phyloP scores from a whole-genome alignment of 2,113 vertebrate genomes.

The Pelodiscus sinensis region DNA sequence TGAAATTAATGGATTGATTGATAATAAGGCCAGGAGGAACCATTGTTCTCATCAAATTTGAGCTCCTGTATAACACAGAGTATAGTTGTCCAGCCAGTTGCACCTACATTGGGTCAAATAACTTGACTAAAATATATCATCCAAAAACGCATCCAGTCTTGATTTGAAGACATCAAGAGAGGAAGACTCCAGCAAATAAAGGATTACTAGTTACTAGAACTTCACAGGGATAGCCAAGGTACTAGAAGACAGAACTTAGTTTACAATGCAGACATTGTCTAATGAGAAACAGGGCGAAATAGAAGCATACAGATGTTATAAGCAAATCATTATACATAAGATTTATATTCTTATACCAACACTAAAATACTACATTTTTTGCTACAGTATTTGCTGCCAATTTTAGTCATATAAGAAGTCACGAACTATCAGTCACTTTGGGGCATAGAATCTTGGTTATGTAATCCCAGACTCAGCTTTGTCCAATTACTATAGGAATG shows the following conservation, averaged over 20 bases:
- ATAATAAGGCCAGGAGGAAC: not conserved
- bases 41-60: not conserved
- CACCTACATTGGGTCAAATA: not conserved
- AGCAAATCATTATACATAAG: too few relatives aligned
- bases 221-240: too few relatives aligned
- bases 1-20: not conserved
- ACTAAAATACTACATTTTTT: too few relatives aligned
- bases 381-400: not conserved
- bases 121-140: not conserved
- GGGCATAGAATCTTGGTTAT: not conserved
- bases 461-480: not conserved
- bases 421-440: not conserved
- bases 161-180: not conserved
- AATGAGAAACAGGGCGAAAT: too few relatives aligned
- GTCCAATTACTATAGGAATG: not conserved
- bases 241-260: too few relatives aligned
- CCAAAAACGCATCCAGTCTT: not conserved
- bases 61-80: not conserved
- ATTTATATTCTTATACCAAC: too few relatives aligned
- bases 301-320: too few relatives aligned
- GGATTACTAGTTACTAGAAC: too few relatives aligned
- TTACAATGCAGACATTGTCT: too few relatives aligned
- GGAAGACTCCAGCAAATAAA: not conserved
- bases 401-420: not conserved
- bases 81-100: not conserved